These are phyloP conservation scores for Engraulis encrasicolus DNA, from an alignment of 2,113 vertebrate genomes.

Conservation along the genomic window DNA sequence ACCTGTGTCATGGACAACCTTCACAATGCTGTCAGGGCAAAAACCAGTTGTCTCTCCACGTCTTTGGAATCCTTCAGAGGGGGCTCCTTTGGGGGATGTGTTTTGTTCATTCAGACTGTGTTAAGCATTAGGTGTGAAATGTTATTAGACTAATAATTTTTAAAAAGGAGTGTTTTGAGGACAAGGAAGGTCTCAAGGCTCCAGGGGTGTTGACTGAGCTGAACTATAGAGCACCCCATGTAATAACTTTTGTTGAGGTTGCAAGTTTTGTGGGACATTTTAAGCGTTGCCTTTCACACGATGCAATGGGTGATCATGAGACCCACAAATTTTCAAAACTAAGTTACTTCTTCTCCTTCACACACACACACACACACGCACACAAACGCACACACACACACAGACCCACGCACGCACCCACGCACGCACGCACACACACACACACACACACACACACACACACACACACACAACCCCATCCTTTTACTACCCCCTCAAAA, in stretches of 20 bases:
- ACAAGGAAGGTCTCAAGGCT: background rate
- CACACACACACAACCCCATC: background rate
- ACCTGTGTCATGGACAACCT: background rate
- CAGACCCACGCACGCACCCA: background rate
- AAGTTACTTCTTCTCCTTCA: background rate
- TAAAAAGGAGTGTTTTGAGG: background rate
- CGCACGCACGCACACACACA: too few relatives aligned
- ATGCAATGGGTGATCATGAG: background rate
- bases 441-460: background rate
- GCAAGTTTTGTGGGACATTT: background rate
- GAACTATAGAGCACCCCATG: background rate
- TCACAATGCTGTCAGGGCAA: background rate
- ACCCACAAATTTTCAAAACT: background rate
- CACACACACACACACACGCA: too few relatives aligned
- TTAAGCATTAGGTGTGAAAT: background rate
- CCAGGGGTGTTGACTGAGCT: background rate
- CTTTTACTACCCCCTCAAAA: background rate
- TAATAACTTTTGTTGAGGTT: background rate
- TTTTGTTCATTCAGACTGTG: background rate
- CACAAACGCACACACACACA: too few relatives aligned
- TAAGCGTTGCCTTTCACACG: background rate
- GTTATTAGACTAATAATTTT: background rate
- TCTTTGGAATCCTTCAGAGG: too few relatives aligned
- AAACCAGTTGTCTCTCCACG: too few relatives aligned
- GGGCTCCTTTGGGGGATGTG: background rate